Percentiles rank a stretch among this genome's conserved stretches.
Evolutionary conservation across 2,113 vertebrate species (phyloP).

Genomic region (Oncorhynchus masou): DNA sequence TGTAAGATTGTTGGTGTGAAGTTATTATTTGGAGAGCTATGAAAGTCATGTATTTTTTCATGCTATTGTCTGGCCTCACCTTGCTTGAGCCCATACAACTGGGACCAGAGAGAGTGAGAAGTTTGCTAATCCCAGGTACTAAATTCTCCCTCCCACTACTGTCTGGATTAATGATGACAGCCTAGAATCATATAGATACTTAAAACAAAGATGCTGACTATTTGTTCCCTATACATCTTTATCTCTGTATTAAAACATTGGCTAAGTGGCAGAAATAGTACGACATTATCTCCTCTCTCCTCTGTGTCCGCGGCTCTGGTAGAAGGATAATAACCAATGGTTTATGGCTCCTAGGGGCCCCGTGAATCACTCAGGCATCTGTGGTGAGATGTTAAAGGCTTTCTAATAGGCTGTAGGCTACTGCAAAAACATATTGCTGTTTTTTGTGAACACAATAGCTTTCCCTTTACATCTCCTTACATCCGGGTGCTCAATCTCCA

Average conservation of each 20-base stretch:
- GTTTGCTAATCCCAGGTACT: not conserved
- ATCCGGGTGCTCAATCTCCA: too few species aligned
- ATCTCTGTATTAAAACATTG: slow-evolving; percentile 62
- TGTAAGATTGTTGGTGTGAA: too few species aligned
- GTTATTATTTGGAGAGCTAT: too few species aligned
- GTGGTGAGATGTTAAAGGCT: slow-evolving; percentile 66
- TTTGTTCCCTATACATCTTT: slow-evolving; percentile 64
- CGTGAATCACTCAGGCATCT: slow-evolving; percentile 61
- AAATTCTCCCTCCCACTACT: not conserved
- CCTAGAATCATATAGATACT: slow-evolving; percentile 27
- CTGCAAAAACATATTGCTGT: slow-evolving; percentile 57
- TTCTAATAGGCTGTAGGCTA: slow-evolving; percentile 53
- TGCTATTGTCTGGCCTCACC: not conserved
- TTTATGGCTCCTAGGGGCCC: slow-evolving; percentile 69
- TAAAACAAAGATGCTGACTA: slow-evolving; percentile 40
- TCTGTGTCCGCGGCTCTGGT: slow-evolving; percentile 53
- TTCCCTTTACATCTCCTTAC: not conserved
- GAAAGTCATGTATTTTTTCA: not conserved
- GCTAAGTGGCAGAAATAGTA: slow-evolving; percentile 66
- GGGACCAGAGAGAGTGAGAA: not conserved
- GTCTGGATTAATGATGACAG: slow-evolving; percentile 16
- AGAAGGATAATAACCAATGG: slow-evolving; percentile 68
- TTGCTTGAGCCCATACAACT: too few species aligned
- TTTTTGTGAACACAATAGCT: slow-evolving; percentile 48
- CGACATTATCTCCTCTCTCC: slow-evolving; percentile 68